Conservation (phyloP, 2,797 vertebrate genomes). For the Onychomys arenicola region DNA sequence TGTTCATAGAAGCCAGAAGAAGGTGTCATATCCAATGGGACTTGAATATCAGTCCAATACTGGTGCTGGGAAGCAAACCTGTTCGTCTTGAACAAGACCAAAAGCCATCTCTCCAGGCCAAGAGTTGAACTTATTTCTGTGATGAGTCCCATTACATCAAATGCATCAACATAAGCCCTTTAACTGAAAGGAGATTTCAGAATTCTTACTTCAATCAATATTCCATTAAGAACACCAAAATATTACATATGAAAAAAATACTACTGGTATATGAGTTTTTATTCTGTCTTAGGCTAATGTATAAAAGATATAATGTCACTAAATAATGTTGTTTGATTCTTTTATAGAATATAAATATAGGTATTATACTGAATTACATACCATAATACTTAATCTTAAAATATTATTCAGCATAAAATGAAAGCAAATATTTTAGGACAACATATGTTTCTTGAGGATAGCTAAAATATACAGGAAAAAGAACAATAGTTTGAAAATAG, state of each 20-base stretch:
- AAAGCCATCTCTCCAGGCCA: too few species aligned
- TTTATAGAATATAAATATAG: not conserved
- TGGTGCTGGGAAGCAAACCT: not conserved
- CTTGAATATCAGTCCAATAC: not conserved
- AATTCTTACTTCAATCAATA: constrained; percentile 9
- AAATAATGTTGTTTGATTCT: not conserved
- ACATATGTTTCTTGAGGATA: not conserved
- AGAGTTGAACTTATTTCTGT: fast-evolving
- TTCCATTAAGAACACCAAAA: constrained; percentile 41
- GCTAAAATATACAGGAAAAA: not conserved
- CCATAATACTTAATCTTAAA: not conserved
- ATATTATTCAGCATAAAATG: not conserved
- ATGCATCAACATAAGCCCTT: not conserved
- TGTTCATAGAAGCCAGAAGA: not conserved
- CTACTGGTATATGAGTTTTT: not conserved
- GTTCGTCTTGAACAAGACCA: too few species aligned
- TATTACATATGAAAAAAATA: not conserved
- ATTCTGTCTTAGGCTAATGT: not conserved
- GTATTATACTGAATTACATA: not conserved
- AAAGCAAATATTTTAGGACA: not conserved
- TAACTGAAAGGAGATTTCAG: not conserved
- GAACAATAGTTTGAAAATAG: not conserved
- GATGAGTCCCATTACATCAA: constrained; percentile 43
- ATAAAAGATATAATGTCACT: not conserved
- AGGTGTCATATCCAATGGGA: too few species aligned